Base-by-base conservation (phyloP, 2,113 vertebrate species). In the Prinia subflava region DNA sequence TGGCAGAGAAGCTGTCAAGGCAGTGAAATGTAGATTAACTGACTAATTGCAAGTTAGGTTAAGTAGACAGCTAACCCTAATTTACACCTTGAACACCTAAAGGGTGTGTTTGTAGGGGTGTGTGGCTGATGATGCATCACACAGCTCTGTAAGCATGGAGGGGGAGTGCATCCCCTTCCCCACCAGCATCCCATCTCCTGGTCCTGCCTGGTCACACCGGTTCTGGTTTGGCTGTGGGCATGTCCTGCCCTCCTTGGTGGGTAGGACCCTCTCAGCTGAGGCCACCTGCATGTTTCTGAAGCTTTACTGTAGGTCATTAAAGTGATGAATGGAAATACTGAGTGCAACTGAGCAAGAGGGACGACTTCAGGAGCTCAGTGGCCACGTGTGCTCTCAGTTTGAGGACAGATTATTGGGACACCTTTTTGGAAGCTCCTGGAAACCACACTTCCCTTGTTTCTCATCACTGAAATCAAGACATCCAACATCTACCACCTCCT, bases 391-490 rank as follows among this genome's bases (percentile, higher is more conserved):
- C 31, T 63, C 6, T 87, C 13, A 21, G 21, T 10, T 35, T 63
- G 35, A 77, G 50, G 24, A 33, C 49, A 62, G 17, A 25, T 39
- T 28, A 13, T 8, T 77, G 59, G n/a, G 42, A 56, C 22, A 19
- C 3, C 10, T 30, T 67, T 86, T 52, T 81, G n/a, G 39, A 63
- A 31, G 44, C 47, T 80, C 44, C 60, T 89, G 65, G 53, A 87
- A 95, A 89, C 18, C 37, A 68, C 30, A 5, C 13, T 75, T 62
- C 30, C 53, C 18, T 56, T 47, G 22, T 68, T 92, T 76, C 65
- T 89, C 57, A 87, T 64, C 60, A 27, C 44, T 79, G 62, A 89
- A 94, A 77, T 91, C 33, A 87, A 94, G 76, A 78, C 60, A 89
- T 33, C 27, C 73, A 93, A 35, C 23, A 60, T 49, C 46, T 67